phyloP scores from a whole-genome alignment of 1,140 invertebrate species.

The Heliconius nattereri region DNA sequence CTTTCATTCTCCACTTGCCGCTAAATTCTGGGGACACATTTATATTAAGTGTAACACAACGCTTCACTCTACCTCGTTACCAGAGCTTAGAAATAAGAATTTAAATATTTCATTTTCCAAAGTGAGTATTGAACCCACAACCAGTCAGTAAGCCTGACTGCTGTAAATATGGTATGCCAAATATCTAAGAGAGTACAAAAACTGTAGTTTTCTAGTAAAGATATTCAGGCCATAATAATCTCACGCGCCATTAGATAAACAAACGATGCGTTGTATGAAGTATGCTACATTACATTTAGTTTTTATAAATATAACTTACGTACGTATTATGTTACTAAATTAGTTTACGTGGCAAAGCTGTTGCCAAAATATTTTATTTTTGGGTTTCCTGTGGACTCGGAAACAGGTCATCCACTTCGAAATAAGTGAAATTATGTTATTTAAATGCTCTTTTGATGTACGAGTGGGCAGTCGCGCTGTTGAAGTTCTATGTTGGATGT shows the following conservation, averaged over 20 bases:
- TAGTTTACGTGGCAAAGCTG: background rate
- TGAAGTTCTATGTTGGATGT: too few species aligned
- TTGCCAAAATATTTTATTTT: slow-evolving; percentile 5
- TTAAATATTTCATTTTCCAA: too few species aligned
- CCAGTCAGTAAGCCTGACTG: too few species aligned
- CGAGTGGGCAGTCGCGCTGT: too few species aligned
- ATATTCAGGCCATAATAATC: slow-evolving; percentile 11
- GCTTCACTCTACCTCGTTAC: too few species aligned
- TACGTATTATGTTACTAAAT: background rate
- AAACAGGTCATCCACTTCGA: background rate
- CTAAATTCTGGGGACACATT: too few species aligned
- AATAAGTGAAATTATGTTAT: background rate
- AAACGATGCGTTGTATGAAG: slow-evolving; percentile 5
- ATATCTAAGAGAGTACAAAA: background rate
- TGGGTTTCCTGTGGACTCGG: background rate
- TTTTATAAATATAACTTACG: background rate
- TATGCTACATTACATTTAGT: slow-evolving; percentile 4
- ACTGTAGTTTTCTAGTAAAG: background rate
- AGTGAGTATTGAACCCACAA: too few species aligned
- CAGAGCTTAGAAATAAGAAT: too few species aligned
- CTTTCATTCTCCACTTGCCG: too few species aligned
- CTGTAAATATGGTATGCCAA: too few species aligned
- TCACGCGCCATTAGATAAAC: slow-evolving; percentile 2
- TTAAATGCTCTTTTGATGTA: background rate
- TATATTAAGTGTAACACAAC: too few species aligned